Conservation (phyloP, 2,888 invertebrate genomes). For the Odontocolon sp. region DNA sequence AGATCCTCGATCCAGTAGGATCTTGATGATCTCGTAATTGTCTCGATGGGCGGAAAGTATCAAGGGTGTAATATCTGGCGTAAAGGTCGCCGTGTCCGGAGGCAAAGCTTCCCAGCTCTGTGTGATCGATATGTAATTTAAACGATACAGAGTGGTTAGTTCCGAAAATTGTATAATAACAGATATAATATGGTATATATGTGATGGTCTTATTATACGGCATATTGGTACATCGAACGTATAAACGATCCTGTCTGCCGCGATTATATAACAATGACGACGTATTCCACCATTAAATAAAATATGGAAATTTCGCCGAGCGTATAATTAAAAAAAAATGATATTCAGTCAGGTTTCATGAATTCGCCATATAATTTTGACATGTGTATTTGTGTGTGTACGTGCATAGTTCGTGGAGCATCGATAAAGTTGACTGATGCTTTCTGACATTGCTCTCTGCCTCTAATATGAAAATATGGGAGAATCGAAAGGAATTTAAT, state of each 20-base stretch:
- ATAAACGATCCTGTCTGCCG: too few species aligned
- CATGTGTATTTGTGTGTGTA: too few species aligned
- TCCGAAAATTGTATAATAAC: neutral
- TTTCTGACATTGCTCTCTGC: neutral
- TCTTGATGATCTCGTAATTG: constrained; percentile 99
- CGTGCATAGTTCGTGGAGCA: neutral
- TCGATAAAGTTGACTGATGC: neutral
- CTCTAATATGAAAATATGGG: constrained; percentile 2
- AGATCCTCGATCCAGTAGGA: constrained; percentile 96
- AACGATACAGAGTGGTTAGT: constrained; percentile 14
- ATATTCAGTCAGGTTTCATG: too few species aligned
- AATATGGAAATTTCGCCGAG: too few species aligned
- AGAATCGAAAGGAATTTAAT: constrained; percentile 30
- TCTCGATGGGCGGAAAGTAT: constrained; percentile 98
- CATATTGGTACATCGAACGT: too few species aligned
- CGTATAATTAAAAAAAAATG: too few species aligned
- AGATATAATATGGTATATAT: too few species aligned
- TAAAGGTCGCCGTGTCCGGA: constrained; percentile 96
- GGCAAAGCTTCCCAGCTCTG: constrained; percentile 97
- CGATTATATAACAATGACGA: too few species aligned
- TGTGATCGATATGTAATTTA: constrained; percentile 53
- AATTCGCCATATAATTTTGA: too few species aligned
- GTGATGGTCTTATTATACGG: too few species aligned
- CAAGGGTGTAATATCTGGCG: constrained; percentile 98
- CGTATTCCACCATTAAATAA: too few species aligned